Base-by-base conservation (phyloP, 2,113 vertebrate species). In the Bothrops jararaca region DNA sequence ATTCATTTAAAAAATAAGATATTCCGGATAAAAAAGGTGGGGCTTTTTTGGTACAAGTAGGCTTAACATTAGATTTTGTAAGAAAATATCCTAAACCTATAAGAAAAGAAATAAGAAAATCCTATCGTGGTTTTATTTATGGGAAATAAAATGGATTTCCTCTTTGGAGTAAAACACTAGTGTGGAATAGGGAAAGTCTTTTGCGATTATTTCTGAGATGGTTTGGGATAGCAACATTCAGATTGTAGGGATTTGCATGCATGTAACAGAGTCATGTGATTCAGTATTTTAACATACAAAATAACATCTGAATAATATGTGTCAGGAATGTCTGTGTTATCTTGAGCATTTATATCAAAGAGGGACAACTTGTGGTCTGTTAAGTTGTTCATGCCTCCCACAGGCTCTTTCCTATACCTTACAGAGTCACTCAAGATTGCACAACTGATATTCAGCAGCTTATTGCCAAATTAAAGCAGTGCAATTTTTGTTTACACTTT, bases 1-100 rank as follows among this genome's bases (percentile, higher is more conserved):
- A 96, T 96, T 97, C 96, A 96, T 96, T 96, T 95, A 95, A 48
- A 96, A 95, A 97, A 96, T 96, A 97, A 96, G 95, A 95, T 97
- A 94, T 93, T 93, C 95, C 92, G 94, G 92, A 95, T 95, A 96
- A 96, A 97, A 96, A 95, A 92, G 92, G 93, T 11, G 1, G 26
- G 22, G 1, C 5, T 94, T 95, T 94, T 95, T 90, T 96, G 95
- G 96, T 95, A 95, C 91, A 95, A 96, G 95, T 91, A 95, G 93
- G 91, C 94, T 94, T 95, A 95, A 94, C 95, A 95, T 94, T 93
- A 88, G 93, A 93, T 95, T 95, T 93, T 95, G 96, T 95, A 95
- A 96, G 95, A 88, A 20, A 92, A 94, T 96, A 91, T 94, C 94
- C 92, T 96, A 95, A 96, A 94, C 13, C 93, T 96, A 93, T 93